Base-by-base conservation (phyloP, 2,888 invertebrate genomes). In the Platycheirus rosarum region DNA sequence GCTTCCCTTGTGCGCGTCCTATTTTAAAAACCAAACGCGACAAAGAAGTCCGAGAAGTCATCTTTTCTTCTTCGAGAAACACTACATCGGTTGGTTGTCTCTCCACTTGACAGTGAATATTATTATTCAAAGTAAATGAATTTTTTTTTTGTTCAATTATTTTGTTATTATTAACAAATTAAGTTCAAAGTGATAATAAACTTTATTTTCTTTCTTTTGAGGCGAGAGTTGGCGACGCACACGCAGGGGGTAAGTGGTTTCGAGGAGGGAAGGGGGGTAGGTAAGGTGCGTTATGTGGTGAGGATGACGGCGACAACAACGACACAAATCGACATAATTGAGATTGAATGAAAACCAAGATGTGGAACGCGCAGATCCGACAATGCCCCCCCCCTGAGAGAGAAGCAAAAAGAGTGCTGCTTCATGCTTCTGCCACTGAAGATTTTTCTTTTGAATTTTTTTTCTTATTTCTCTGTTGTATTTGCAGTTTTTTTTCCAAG, bases 301-400 rank as follows among this genome's bases (percentile, higher is more conserved):
- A 48, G 1, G 40, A 51, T 20, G 44, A 20, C 44, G 7, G n/a
- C 44, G 40, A 42, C 62, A 35, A 55, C 75, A 8, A 66, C 71
- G 66, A 82, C 77, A 82, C 82, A 82, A 82, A 76, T 77, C 77
- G 77, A 48, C 77, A 82, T 77, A 82, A 82, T 82, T 82, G 71
- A 71, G 77, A 82, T 77, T 77, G 82, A 82, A 82, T 82, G 82
- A 82, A 77, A 79, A 68, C 55, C 82, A 77, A 82, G 82, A 82
- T 68, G 82, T 82, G 77, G 82, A 82, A 82, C 82, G 71, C 55
- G 49, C 44, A 49, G 48, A 23, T 5, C 29, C 9, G 57, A 46
- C n/a, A 11, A 48, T 71, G 49, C 16, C 70, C 71, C 70, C 65
- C 65, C 4, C 11, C 9, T 23, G 44, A 44, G 57, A 51, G 62